Base-by-base conservation (phyloP, 2,113 vertebrate genomes). In the Dasyprocta punctata region DNA sequence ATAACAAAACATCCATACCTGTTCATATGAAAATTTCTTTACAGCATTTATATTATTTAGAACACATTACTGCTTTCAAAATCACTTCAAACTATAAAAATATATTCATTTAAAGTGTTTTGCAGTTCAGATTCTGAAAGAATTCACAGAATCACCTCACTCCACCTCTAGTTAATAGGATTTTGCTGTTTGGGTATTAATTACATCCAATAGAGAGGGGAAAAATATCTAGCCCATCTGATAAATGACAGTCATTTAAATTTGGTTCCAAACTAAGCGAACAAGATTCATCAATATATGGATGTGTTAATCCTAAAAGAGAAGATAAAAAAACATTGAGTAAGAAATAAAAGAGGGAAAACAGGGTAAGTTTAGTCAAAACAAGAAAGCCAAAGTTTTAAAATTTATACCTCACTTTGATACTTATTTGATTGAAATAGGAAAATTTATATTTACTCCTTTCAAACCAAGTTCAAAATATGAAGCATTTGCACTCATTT, bases 1-100 rank as follows among this genome's bases (percentile, higher is more conserved):
- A 94, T 75, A 12, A 10, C n/a, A 83, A 61, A 81, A 8, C 73
- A 67, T 24, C 52, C 41, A 19, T 86, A 91, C 58, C 54, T 67
- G 92, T 89, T 96, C 71, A 80, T 67, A n/a, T 93, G 56, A 84
- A 91, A 75, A 90, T 93, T 61, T 56, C 22, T 73, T 90, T 91
- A 89, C 54, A 71, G 24, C 63, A 65, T 5, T n/a, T 78, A 26
- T 22, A 19, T 86, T 91, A n/a, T n/a, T n/a, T n/a, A n/a, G n/a
- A n/a, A n/a, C n/a, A n/a, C n/a, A n/a, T n/a, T n/a, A n/a, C n/a
- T n/a, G n/a, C n/a, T n/a, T n/a, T n/a, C n/a, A n/a, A n/a, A n/a
- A n/a, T n/a, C n/a, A n/a, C n/a, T n/a, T 92, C 1, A 81, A 47
- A 52, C 20, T 85, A 47, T 77, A 82, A 89, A 82, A 60, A 30